These are phyloP conservation scores for Philhelius pedissequus DNA, from an alignment of 2,888 invertebrate genomes.

Conservation along the genomic window DNA sequence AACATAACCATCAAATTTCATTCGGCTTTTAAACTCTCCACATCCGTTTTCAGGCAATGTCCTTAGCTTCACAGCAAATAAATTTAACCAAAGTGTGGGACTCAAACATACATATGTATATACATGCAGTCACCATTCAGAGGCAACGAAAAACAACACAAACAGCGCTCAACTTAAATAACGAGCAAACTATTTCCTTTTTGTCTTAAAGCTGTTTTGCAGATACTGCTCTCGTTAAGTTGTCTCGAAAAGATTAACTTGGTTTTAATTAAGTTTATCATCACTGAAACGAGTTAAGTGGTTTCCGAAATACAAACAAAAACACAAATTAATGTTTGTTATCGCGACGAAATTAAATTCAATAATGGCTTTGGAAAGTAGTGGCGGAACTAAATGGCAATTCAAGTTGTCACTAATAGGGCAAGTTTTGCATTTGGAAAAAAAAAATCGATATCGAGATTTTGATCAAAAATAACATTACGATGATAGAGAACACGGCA, in stretches of 20 bases:
- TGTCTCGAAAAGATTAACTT: slow-evolving; percentile 59
- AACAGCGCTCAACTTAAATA: neutral
- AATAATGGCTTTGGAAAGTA: neutral
- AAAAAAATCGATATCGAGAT: too few relatives aligned
- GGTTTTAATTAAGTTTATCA: slow-evolving; percentile 59
- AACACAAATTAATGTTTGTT: neutral
- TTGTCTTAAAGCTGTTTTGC: slow-evolving; percentile 26
- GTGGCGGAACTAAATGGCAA: too few relatives aligned
- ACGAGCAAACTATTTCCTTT: neutral
- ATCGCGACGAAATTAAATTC: slow-evolving; percentile 10
- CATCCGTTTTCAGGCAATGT: neutral
- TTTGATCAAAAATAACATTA: too few relatives aligned
- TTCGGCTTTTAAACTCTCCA: neutral
- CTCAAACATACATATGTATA: too few relatives aligned
- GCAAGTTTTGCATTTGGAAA: too few relatives aligned
- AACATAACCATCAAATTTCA: neutral
- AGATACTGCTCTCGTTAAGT: slow-evolving; percentile 34
- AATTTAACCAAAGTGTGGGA: neutral
- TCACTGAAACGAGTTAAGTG: slow-evolving; percentile 34
- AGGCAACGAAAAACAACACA: neutral
- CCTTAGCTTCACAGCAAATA: neutral
- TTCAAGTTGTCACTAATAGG: too few relatives aligned
- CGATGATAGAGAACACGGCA: too few relatives aligned
- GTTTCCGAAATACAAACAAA: slow-evolving; percentile 15
- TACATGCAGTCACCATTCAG: too few relatives aligned